Conservation (phyloP, 2,888 invertebrate species). For the Halictus ligatus region DNA sequence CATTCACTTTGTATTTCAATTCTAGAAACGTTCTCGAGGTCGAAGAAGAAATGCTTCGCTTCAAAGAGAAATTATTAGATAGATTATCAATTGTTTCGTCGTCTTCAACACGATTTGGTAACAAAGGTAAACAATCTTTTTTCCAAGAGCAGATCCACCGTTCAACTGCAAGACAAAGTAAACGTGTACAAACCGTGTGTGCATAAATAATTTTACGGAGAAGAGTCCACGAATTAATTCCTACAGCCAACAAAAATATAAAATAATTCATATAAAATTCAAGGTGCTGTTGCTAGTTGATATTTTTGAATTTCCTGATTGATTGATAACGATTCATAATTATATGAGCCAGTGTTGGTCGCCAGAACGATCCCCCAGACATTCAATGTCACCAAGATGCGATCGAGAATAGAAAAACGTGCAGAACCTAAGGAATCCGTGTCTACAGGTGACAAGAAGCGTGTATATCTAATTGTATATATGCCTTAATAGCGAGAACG, state of each 20-base stretch:
- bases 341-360: background rate
- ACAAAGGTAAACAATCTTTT: too few relatives aligned
- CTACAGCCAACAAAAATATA: background rate
- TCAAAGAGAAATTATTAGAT: too few relatives aligned
- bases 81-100: too few relatives aligned
- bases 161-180: too few relatives aligned
- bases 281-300: background rate
- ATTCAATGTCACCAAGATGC: conserved; percentile 37
- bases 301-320: background rate
- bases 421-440: conserved; percentile 52
- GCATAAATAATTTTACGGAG: too few relatives aligned
- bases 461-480: conserved; percentile 47
- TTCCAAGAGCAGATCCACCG: too few relatives aligned
- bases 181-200: too few relatives aligned
- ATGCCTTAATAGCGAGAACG: conserved; percentile 31
- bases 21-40: too few relatives aligned
- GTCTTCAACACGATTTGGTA: too few relatives aligned
- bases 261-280: background rate
- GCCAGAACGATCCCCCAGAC: conserved; percentile 16
- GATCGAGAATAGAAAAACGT: conserved; percentile 50
- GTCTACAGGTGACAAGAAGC: conserved; percentile 57
- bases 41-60: too few relatives aligned
- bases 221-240: background rate
- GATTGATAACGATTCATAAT: background rate
- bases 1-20: too few relatives aligned